Conservation (phyloP, 2,797 vertebrate species). For the Pagetopsis macropterus region DNA sequence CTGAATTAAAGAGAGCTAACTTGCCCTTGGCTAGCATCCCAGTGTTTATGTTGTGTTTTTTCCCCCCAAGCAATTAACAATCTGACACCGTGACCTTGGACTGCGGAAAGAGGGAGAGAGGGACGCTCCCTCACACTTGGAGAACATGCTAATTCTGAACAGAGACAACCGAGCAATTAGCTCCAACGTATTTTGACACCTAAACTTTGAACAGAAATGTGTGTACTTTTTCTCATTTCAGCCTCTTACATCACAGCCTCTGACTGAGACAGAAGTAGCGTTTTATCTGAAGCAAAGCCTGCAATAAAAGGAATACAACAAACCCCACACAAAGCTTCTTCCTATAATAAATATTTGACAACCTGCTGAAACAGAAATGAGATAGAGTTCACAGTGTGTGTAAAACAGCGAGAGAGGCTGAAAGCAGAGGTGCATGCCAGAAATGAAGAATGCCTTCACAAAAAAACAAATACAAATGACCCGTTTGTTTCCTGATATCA, state of each 20-base stretch:
- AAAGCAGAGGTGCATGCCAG: background rate
- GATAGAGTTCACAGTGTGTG: background rate
- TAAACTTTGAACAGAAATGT: background rate
- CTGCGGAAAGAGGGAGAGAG: background rate
- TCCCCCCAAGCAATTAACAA: constrained; percentile 66
- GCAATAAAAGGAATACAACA: background rate
- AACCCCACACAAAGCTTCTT: background rate
- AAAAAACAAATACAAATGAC: background rate
- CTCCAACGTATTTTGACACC: background rate
- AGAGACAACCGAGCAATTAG: background rate
- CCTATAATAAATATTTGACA: background rate
- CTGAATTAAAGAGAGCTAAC: constrained; percentile 64
- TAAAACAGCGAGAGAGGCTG: background rate
- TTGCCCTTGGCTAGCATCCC: constrained; percentile 64
- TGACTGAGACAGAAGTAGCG: background rate
- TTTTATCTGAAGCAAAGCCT: background rate
- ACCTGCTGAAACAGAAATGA: constrained; percentile 2
- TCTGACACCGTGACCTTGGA: constrained; percentile 65
- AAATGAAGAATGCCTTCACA: background rate
- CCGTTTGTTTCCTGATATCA: background rate
- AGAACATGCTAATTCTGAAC: background rate
- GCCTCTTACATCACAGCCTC: background rate
- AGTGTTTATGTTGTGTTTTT: constrained; percentile 61
- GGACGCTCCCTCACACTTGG: background rate
- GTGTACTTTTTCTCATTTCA: background rate